Conservation (phyloP, 2,113 vertebrate species). For the Benitochromis conjunctus region DNA sequence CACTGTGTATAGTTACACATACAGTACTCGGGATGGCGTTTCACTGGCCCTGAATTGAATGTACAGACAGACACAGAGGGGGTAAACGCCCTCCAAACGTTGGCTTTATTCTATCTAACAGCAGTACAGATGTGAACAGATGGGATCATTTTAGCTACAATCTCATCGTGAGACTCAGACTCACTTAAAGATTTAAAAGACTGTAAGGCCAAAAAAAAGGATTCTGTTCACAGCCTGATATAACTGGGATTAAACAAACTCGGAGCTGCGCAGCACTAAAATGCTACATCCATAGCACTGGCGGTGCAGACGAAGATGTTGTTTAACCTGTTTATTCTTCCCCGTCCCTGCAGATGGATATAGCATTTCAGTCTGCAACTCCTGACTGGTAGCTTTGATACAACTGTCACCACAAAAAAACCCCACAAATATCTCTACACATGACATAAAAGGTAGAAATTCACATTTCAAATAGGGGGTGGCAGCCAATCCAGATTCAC, state of each 20-base stretch:
- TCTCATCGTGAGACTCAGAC: slow-evolving; percentile 39
- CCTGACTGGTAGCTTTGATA: slow-evolving; percentile 40
- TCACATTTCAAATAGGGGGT: slow-evolving; percentile 63
- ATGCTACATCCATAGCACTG: slow-evolving; percentile 27
- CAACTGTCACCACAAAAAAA: slow-evolving; percentile 54
- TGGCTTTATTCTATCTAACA: slow-evolving; percentile 66
- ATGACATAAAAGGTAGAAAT: slow-evolving; percentile 48
- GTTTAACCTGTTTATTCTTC: background rate
- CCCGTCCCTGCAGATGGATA: slow-evolving; percentile 34
- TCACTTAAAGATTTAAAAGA: slow-evolving; percentile 9
- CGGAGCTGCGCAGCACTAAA: slow-evolving; percentile 28
- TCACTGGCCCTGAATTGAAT: slow-evolving; percentile 29
- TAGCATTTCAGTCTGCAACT: slow-evolving; percentile 38
- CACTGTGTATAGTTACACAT: slow-evolving; percentile 1
- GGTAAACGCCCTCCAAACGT: slow-evolving; percentile 29
- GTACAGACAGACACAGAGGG: slow-evolving; percentile 47
- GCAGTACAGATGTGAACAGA: slow-evolving; percentile 54
- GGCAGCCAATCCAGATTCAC: slow-evolving; percentile 31
- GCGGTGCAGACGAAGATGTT: slow-evolving; percentile 2
- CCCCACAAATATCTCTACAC: slow-evolving; percentile 51
- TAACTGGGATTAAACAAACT: slow-evolving; percentile 23
- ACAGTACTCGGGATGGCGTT: background rate
- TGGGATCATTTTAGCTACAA: slow-evolving; percentile 46
- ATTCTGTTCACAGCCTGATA: slow-evolving; percentile 43
- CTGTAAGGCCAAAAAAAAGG: slow-evolving; percentile 47